Evolutionary conservation across 1,140 invertebrate species (phyloP), one percentile per base, ranked within the genome.

Genomic region (Manduca sexta): DNA sequence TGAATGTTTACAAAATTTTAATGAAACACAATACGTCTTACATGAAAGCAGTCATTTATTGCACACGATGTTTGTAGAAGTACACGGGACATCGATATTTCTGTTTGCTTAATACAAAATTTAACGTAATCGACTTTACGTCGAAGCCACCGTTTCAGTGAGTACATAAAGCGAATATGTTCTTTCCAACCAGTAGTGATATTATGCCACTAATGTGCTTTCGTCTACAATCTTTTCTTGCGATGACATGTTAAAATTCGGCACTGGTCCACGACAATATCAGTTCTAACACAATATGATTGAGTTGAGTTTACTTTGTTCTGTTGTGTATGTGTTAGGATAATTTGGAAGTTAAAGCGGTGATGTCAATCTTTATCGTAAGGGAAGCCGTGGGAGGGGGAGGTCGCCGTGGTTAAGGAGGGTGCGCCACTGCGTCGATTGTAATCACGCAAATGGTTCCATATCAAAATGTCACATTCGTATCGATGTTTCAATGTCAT

Each of bases 371-470:
- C 81, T 83, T 84, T 83, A 83, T 83, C 75, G 77, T 62, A 76
- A 80, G 73, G 79, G 75, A 81, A 79, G 75, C 76, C 68, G 69
- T 72, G 74, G 74, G 69, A 66, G 69, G 74, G 69, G 76, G 68
- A 65, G 63, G 70, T 64, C 56, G 59, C 48, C 33, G 37, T 54
- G 57, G 54, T 57, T 63, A 35, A 35, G 59, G 71, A 79, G 77
- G 77, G 81, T 70, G 77, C 71, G 77, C 60, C 71, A 54, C 69
- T 76, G 74, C 81, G 81, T 83, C 79, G 74, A 80, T 80, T 83
- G 72, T 84, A 84, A 84, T 84, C 79, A 84, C 79, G 77, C 81
- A 82, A 84, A 84, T 84, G 81, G 81, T 65, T 77, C 66, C 75
- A 76, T 78, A 82, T 84, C 78, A 82, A 82, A 84, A 84, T 74